Conservation (phyloP, 1,140 invertebrate species). For the Drosophila busckii region DNA sequence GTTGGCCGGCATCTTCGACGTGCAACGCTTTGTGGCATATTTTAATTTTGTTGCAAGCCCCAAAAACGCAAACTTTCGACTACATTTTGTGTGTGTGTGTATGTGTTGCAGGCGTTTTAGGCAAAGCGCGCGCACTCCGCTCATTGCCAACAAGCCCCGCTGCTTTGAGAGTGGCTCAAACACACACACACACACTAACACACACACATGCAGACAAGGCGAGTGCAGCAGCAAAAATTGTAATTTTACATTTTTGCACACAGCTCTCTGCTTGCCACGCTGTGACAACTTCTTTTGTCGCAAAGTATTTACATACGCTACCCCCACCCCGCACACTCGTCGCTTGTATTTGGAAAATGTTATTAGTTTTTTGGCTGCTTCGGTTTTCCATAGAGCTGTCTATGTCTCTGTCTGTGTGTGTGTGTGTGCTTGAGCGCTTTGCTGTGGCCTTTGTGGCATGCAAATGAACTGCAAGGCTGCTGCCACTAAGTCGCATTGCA, state of each 20-base stretch:
- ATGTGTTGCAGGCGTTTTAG: too few species aligned
- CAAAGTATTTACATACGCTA: constrained; percentile 58
- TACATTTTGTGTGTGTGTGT: constrained; percentile 10
- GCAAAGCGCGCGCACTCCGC: too few species aligned
- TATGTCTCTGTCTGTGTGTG: too few species aligned
- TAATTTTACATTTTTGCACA: constrained; percentile 64
- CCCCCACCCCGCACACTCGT: neutral
- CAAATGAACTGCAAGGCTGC: constrained; percentile 23
- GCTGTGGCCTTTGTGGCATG: constrained; percentile 24
- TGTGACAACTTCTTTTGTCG: constrained; percentile 65
- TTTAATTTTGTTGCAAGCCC: constrained; percentile 67
- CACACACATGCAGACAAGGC: neutral
- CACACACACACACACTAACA: constrained; percentile 1
- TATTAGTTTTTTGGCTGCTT: constrained; percentile 39
- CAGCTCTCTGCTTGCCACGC: constrained; percentile 24
- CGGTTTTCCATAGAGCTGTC: neutral
- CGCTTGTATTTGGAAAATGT: constrained; percentile 38
- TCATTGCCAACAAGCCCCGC: constrained; percentile 2
- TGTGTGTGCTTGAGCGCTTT: too few species aligned
- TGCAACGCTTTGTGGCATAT: constrained; percentile 67
- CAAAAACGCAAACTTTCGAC: constrained; percentile 58
- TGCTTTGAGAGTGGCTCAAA: constrained; percentile 29
- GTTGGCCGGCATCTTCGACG: constrained; percentile 56
- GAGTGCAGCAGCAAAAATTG: constrained; percentile 47
- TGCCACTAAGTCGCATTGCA: constrained; percentile 24